Base-by-base conservation (phyloP, 2,113 vertebrate species). In the Puma concolor region DNA sequence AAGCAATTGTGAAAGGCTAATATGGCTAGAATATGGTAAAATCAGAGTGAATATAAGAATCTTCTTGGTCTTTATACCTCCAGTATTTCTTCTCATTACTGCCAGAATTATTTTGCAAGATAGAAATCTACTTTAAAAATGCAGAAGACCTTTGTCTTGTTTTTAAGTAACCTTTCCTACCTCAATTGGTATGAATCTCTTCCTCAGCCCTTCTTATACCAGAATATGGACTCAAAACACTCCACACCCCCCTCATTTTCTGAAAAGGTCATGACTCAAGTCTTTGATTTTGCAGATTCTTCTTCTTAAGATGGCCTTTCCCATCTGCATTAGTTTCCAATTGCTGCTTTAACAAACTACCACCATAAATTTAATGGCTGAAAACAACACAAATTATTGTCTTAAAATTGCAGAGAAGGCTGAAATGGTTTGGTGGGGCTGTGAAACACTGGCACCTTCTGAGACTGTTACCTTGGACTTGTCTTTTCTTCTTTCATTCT, bases 91-190 rank as follows among this genome's bases (percentile, higher is more conserved):
- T 27, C 12, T 94, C 92, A 96, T 96, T 95, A 80, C 60, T 57
- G 16, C 15, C 33, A 48, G 41, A 74, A 87, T 95, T 88, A 92
- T 90, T 93, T 93, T 84, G 67, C 92, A 76, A 67, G 63, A 66
- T 19, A 82, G 36, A 96, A 94, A 57, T 67, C n/a, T 95, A 38
- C 64, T 96, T 91, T 91, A 60, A 91, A 96, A 93, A 85, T 88
- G n/a, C 29, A 48, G 63, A 91, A 54, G 82, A 21, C 15, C 41
- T 83, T 93, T 23, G 11, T 76, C 80, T 29, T 29, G 15, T 25
- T 27, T 67, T 64, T 88, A 94, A 71, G 38, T 79, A 89, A 86
- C 9, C 14, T 96, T 76, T 66, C 21, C 31, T 63, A 12, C 66
- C 41, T 91, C 3, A 0, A 41, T 67, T 72, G 48, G 31, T 14